Evolutionary conservation across 2,888 invertebrate genomes (phyloP), one percentile per base, ranked within the genome.

Genomic region (Leptopilina syphax): DNA sequence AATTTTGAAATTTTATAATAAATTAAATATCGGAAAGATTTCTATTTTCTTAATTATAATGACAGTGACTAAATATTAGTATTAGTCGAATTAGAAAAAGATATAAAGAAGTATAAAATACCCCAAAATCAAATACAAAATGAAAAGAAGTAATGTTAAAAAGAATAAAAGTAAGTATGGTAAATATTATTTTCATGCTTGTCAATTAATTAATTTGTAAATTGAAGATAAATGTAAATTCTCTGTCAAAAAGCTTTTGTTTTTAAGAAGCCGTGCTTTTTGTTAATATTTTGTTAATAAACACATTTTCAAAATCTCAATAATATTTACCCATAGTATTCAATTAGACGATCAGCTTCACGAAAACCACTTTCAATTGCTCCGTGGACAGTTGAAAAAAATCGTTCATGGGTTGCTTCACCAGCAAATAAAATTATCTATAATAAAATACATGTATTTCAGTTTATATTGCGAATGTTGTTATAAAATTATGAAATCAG

Each of bases 281-380:
- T 70, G 54, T 70, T 70, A 70, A 12, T 50, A 27, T 0, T n/a
- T 70, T 70, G 18, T 50, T 24, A 70, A 92, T 92, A 0, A 91
- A 91, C 95, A 95, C 95, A 4, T 95, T 86, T n/a, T 18, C 12
- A 47, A 73, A 44, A 8, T 54, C 47, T 60, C 77, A n/a, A 77
- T 10, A 65, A 77, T 54, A 70, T 65, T 80, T 88, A 91, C 91
- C 87, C 88, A 79, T 89, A 87, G 79, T 88, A 87, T 68, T 89
- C 83, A 63, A 90, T 82, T 76, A 95, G 88, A 84, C 95, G 92
- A 18, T 95, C 92, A 1, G 96, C 96, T 88, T 96, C 96, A 57
- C 96, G 93, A 89, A 94, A 94, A 0, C 96, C 96, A n/a, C 94
- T 93, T 87, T 96, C 96, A 0, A 96, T 91, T 0, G 96, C 96